Percentiles rank a stretch among this genome's conserved stretches.
These are phyloP conservation scores for Neelides sp. DNA, from an alignment of 1,140 invertebrate species.

Conservation along the genomic window DNA sequence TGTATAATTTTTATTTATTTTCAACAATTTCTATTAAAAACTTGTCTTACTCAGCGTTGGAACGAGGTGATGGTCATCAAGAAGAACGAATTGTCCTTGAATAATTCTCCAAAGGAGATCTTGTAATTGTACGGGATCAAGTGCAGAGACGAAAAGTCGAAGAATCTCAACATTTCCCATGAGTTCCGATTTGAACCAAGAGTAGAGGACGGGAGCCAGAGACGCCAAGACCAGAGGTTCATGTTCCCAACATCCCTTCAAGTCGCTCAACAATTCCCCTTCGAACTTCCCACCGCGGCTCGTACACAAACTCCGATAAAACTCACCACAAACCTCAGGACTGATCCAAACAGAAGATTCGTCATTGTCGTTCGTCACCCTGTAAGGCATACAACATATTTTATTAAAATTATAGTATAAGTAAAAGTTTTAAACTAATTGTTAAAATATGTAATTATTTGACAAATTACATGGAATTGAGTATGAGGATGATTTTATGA, in stretches of 20 bases:
- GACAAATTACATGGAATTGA: too few relatives aligned
- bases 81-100: slow-evolving; percentile 58
- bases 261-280: slow-evolving; percentile 16
- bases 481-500: slow-evolving; percentile 30
- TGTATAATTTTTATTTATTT: neutral
- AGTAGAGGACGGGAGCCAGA: slow-evolving; percentile 80
- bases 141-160: slow-evolving; percentile 63
- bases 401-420: too few relatives aligned
- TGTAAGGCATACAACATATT: too few relatives aligned
- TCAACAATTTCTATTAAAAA: neutral
- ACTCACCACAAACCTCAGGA: too few relatives aligned
- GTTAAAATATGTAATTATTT: too few relatives aligned
- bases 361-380: too few relatives aligned
- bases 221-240: slow-evolving; percentile 76
- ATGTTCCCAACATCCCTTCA: slow-evolving; percentile 64
- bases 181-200: slow-evolving; percentile 72
- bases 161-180: slow-evolving; percentile 74
- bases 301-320: slow-evolving; percentile 24
- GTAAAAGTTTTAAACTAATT: too few relatives aligned
- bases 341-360: too few relatives aligned
- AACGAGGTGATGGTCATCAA: slow-evolving; percentile 41
- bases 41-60: slow-evolving; percentile 41
- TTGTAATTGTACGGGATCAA: slow-evolving; percentile 78
- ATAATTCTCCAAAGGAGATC: slow-evolving; percentile 78
- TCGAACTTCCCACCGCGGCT: slow-evolving; percentile 29